phyloP scores from a whole-genome alignment of 2,888 invertebrate genomes.

The Mayetiola destructor region DNA sequence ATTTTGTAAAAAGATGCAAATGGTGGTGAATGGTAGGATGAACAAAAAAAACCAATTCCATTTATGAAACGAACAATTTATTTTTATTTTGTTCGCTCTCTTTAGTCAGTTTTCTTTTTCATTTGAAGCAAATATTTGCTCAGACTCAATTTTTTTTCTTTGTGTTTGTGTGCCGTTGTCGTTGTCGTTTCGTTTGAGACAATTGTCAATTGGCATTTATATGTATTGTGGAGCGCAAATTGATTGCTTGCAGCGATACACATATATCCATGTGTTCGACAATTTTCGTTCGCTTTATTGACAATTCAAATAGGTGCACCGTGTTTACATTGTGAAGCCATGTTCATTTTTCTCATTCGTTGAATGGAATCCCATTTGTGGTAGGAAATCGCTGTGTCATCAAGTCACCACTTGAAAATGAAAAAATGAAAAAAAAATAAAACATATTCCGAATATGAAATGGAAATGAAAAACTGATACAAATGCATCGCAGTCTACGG shows the following conservation, averaged over 20 bases:
- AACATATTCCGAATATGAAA: too few species aligned
- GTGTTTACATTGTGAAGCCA: background rate
- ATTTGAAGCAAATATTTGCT: slow-evolving; percentile 13
- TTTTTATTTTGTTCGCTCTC: background rate
- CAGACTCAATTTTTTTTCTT: background rate
- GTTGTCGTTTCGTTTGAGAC: background rate
- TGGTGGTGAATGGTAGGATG: too few species aligned
- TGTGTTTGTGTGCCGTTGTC: background rate
- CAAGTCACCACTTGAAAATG: slow-evolving; percentile 6
- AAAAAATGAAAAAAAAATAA: background rate
- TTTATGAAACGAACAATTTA: too few species aligned
- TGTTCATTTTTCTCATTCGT: background rate
- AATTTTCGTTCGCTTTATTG: too few species aligned
- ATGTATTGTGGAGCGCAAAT: too few species aligned
- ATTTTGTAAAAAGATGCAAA: too few species aligned
- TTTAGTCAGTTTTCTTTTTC: too few species aligned
- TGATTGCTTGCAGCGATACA: background rate
- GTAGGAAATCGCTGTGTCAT: background rate
- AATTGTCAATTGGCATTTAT: too few species aligned
- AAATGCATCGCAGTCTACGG: too few species aligned
- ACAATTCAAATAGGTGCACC: slow-evolving; percentile 1
- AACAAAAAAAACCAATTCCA: too few species aligned
- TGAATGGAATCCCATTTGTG: background rate
- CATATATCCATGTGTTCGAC: too few species aligned
- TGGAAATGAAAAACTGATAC: background rate